Base-by-base conservation (phyloP, 2,797 vertebrate species). In the Erpetoichthys calabaricus region DNA sequence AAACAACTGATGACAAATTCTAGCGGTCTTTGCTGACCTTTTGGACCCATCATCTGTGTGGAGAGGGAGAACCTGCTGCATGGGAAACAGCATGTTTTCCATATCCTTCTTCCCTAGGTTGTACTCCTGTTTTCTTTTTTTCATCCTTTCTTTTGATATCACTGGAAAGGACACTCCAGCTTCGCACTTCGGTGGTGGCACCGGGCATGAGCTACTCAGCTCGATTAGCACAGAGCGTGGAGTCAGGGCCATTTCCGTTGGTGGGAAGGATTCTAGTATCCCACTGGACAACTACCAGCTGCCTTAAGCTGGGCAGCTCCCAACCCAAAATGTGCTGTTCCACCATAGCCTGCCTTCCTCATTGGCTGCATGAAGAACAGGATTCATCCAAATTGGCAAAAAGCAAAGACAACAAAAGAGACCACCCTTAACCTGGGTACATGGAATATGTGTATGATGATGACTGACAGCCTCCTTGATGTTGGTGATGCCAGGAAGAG, bases 121-220 rank as follows among this genome's bases (percentile, higher is more conserved):
- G 59, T 47, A 41, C 10, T n/a, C 25, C 25, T 25, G 25, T 25
- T 25, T 25, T 25, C 25, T 25, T 25, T 25, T 25, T 25, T 25
- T 2, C 25, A 25, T 25, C 25, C 25, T 25, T 25, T 25, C 25
- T 25, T 25, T 25, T 25, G 25, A 25, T 25, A 25, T 25, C 25
- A 25, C 42, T 63, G 51, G 46, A 63, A 42, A 63, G 55, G 50
- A 45, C 44, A 45, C 63, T 64, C 53, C 56, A 61, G 52, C 44
- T 10, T 50, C 44, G 57, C 44, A 46, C 7, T 5, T 25, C 43
- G 45, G 25, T 42, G 7, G 4, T 44, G 8, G n/a, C 44, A 55
- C 45, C 0, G 42, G 56, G 60, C 45, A 25, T 65, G 60, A 63
- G 57, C 50, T 53, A 5, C 44, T 8, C 9, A 9, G 56, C 47